These are phyloP conservation scores for Lutraria rhynchaena DNA, from an alignment of 1,140 invertebrate genomes.

Conservation along the genomic window DNA sequence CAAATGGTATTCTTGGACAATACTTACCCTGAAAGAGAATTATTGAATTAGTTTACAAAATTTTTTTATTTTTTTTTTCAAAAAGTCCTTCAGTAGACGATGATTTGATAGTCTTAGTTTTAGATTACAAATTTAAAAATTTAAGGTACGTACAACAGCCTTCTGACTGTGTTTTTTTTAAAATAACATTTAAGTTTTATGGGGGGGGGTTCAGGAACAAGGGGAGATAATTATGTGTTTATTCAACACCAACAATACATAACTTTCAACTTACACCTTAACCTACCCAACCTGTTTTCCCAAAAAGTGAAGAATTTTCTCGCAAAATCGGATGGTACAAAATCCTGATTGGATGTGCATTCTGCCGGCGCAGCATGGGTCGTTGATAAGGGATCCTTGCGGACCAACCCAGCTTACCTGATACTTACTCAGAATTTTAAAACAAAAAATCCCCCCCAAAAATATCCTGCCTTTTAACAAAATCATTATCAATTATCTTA, in stretches of 20 bases:
- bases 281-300: slow-evolving; percentile 40
- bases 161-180: too few species aligned
- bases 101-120: neutral
- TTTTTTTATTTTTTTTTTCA: slow-evolving; percentile 1
- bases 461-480: neutral
- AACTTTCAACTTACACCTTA: slow-evolving; percentile 58
- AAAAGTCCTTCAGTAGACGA: neutral
- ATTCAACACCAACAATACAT: slow-evolving; percentile 30
- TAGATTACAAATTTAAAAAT: neutral
- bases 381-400: slow-evolving; percentile 9
- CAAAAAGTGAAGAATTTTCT: slow-evolving; percentile 13
- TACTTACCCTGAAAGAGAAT: slow-evolving; percentile 56
- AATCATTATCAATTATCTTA: too few species aligned
- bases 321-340: neutral
- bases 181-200: too few species aligned
- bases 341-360: neutral
- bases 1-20: too few species aligned
- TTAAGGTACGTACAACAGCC: slow-evolving; percentile 17
- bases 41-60: neutral
- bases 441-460: slow-evolving; percentile 32
- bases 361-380: slow-evolving; percentile 47
- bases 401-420: slow-evolving; percentile 59
- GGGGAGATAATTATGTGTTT: too few species aligned
- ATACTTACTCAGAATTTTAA: slow-evolving; percentile 15
- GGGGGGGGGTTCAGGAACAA: too few species aligned